Conservation (phyloP, 2,888 invertebrate species). For the Sthenelais limicola region DNA sequence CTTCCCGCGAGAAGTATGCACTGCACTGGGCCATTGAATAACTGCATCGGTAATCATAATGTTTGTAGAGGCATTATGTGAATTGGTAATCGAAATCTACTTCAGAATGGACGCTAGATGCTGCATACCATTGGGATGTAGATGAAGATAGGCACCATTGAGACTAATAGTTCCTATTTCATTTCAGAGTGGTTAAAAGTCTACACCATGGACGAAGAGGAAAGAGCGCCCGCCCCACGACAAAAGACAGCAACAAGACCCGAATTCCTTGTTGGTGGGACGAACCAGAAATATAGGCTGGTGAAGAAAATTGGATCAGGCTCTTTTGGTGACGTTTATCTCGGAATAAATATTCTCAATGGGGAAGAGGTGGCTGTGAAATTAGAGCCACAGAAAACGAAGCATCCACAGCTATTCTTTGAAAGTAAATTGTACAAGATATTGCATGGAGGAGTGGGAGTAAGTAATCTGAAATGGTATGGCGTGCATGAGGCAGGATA, state of each 20-base stretch:
- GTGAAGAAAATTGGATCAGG: conserved; percentile 71
- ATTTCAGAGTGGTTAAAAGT: too few relatives aligned
- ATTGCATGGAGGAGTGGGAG: conserved; percentile 51
- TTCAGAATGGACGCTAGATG: too few relatives aligned
- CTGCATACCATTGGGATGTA: too few relatives aligned
- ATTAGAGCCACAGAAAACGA: conserved; percentile 49
- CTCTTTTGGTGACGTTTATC: conserved; percentile 70
- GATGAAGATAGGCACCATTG: too few relatives aligned
- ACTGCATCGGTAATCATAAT: too few relatives aligned
- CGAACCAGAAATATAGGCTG: conserved; percentile 60
- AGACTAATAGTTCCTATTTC: too few relatives aligned
- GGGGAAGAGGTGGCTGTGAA: conserved; percentile 51
- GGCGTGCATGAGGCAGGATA: conserved; percentile 54
- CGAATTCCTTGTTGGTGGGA: conserved; percentile 51
- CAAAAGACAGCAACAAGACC: conserved; percentile 27
- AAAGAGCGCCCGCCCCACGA: neutral
- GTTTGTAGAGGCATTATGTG: too few relatives aligned
- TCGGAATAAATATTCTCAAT: conserved; percentile 38
- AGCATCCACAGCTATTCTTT: conserved; percentile 50
- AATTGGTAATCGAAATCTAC: too few relatives aligned
- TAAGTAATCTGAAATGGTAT: conserved; percentile 52
- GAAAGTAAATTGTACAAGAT: conserved; percentile 50
- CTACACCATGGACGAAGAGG: conserved; percentile 28
- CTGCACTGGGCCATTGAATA: too few relatives aligned
- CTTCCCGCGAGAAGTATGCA: too few relatives aligned